A percentile compares a stretch with the other conserved stretches of the same genome.
These are phyloP conservation scores for Crenuchus spilurus DNA, from an alignment of 2,797 vertebrate genomes.

Conservation along the genomic window DNA sequence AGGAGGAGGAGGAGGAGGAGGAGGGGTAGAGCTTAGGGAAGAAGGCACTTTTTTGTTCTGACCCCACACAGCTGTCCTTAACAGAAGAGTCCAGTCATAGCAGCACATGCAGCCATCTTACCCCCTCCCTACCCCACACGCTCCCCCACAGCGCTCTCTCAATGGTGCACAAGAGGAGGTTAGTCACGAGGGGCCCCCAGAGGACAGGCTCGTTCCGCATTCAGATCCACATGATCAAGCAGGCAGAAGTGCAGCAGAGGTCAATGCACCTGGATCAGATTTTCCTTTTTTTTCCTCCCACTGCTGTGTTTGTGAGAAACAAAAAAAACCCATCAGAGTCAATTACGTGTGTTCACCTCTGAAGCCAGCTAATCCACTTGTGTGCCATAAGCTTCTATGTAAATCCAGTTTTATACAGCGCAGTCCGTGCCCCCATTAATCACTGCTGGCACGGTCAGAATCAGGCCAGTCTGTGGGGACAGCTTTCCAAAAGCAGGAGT, in stretches of 20 bases:
- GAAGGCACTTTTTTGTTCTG: constrained; percentile 74
- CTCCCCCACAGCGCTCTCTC: constrained; percentile 14
- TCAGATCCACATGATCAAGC: constrained; percentile 55
- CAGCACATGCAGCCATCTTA: constrained; percentile 61
- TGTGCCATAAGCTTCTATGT: constrained; percentile 73
- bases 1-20: constrained; percentile 35
- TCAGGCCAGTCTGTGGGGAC: constrained; percentile 19
- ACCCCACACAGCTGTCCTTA: constrained; percentile 75
- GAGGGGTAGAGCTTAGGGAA: constrained; percentile 61
- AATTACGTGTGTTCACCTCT: constrained; percentile 55
- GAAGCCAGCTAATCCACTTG: constrained; percentile 78
- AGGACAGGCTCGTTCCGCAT: constrained; percentile 54
- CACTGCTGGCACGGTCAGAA: constrained; percentile 42
- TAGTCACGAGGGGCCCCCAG: constrained; percentile 51
- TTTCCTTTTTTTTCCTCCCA: constrained; percentile 7
- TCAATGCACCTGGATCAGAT: constrained; percentile 64
- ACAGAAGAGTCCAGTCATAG: constrained; percentile 67
- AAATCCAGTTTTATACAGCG: constrained; percentile 74
- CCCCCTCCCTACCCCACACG: constrained; percentile 42
- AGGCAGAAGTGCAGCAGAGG: constrained; percentile 29
- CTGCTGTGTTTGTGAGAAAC: constrained; percentile 44
- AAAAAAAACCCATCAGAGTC: constrained; percentile 49
- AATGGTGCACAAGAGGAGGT: constrained; percentile 41
- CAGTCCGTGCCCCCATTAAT: constrained; percentile 42
- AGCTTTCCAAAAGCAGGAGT: constrained; percentile 6